These are phyloP conservation scores for Acanthopleura granulata DNA, from an alignment of 2,888 invertebrate species.

Conservation along the genomic window DNA sequence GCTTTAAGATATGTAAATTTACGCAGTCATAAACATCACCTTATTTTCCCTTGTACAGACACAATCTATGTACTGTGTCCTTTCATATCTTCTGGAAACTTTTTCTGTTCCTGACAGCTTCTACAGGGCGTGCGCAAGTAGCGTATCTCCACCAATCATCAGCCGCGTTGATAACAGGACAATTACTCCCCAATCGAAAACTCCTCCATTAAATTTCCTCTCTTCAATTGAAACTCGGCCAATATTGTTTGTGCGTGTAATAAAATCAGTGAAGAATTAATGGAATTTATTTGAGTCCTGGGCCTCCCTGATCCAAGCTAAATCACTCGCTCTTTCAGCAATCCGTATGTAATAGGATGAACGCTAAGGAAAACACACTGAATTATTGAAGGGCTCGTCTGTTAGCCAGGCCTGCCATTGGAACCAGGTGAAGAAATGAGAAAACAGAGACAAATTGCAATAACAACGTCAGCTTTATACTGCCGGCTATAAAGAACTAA, in stretches of 20 bases:
- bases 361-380: not conserved
- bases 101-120: no score
- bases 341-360: not conserved
- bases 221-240: conserved; percentile 13
- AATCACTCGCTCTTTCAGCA: conserved; percentile 7
- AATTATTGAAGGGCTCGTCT: conserved; percentile 15
- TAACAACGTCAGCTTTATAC: conserved; percentile 17
- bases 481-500: not conserved
- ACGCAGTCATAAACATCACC: no score
- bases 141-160: conserved; percentile 12
- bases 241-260: conserved; percentile 13
- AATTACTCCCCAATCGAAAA: conserved; percentile 17
- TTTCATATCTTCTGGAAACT: no score
- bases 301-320: not conserved
- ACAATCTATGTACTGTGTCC: no score
- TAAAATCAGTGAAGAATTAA: conserved; percentile 17
- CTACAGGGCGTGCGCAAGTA: no score
- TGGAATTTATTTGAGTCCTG: conserved; percentile 11
- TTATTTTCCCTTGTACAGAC: no score
- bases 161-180: conserved; percentile 1
- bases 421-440: conserved; percentile 1
- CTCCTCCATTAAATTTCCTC: conserved; percentile 16
- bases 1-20: no score
- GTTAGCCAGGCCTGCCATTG: not conserved
- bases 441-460: conserved; percentile 13